Base-by-base conservation (phyloP, 1,140 invertebrate species). In the Idris sp. region DNA sequence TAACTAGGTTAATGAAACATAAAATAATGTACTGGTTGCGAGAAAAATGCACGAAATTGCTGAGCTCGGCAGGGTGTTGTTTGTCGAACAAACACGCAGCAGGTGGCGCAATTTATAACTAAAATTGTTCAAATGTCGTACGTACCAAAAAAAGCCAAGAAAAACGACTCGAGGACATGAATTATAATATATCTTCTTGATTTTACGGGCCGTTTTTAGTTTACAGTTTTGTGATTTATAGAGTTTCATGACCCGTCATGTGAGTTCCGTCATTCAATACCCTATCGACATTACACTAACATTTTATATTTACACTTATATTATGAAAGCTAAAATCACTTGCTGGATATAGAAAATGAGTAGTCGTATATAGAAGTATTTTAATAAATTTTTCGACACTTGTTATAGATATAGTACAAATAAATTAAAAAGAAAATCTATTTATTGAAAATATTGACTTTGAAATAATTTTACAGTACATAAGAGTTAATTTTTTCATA, bases 151-250 rank as follows among this genome's bases (percentile, higher is more conserved):
- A 58, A 72, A 64, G 49, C 48, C 35, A 48, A 62, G 58, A 72
- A 72, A 56, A 62, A 62, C 58, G 68, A 72, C 41, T 62, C 48
- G 14, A 11, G 41, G 19, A 56, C 49, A 54, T 48, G 58, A 62
- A 72, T 72, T 72, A 72, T 62, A 72, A 62, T 72, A 62, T 56
- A 62, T 72, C 56, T 61, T 72, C 41, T 62, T 48, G 68, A 40
- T 58, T 62, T 59, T 43, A 35, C 58, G 18, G 43, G 6, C 31
- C 43, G 41, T 58, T 54, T 53, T 72, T 33, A 15, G 46, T 35
- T 36, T 26, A 16, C 54, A 56, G 41, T 71, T 46, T 51, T 7
- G 33, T 62, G 56, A 71, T 71, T 61, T 71, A 71, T 51, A 38
- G 22, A 22, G 49, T 53, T 51, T 15, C 26, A 26, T 18, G 30